phyloP scores from a whole-genome alignment of 2,113 vertebrate species.

The Pterophyllum scalare region DNA sequence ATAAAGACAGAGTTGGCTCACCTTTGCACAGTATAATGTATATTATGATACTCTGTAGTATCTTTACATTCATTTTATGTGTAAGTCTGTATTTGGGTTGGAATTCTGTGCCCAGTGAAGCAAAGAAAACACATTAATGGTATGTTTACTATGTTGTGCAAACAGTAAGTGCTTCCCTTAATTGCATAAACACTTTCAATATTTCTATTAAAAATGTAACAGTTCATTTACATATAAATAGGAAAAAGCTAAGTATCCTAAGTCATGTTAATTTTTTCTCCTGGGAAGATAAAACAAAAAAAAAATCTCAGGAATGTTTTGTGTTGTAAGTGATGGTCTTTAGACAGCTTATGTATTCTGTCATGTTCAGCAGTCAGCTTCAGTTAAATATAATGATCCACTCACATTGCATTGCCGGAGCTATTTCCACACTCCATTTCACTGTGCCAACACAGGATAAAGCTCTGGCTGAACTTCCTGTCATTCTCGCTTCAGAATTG shows the following conservation, averaged over 20 bases:
- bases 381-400: constrained; percentile 35
- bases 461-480: constrained; percentile 28
- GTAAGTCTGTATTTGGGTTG: not conserved
- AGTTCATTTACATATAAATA: not conserved
- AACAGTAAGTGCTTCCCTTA: not conserved
- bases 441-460: constrained; percentile 44
- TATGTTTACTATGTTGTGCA: not conserved
- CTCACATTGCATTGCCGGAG: constrained; percentile 9
- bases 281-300: not conserved
- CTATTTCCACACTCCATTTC: constrained; percentile 46
- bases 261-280: not conserved
- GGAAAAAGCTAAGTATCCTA: not conserved
- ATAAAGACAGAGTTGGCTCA: not conserved
- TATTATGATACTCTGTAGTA: not conserved
- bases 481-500: constrained; percentile 18
- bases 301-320: not conserved
- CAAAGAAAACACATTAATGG: not conserved
- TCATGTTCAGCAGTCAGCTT: constrained; percentile 21
- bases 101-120: not conserved
- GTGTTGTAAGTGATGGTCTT: constrained; percentile 1
- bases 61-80: not conserved
- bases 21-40: not conserved
- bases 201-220: not conserved
- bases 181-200: not conserved
- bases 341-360: constrained; percentile 23